Base-by-base conservation (phyloP, 2,797 vertebrate genomes). In the Chelon labrosus region DNA sequence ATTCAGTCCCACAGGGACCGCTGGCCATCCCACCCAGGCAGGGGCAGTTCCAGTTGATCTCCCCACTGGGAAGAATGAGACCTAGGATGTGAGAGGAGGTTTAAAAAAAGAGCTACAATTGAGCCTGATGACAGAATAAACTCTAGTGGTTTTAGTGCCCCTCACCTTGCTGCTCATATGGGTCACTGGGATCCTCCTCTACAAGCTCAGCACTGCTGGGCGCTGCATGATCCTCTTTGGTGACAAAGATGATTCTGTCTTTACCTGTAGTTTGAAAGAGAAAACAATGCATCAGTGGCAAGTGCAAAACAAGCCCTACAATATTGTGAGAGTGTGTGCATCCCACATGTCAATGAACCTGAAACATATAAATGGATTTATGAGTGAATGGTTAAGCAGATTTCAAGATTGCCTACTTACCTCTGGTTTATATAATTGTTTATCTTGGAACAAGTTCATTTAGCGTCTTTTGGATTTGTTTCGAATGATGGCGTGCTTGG, bases 1-100 rank as follows among this genome's bases (percentile, higher is more conserved):
- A 99, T 74, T 97, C 96, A 44, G 96, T 95, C 69, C 97, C 97
- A 79, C 97, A 98, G 22, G 97, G 97, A 65, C 97, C 96, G 1
- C 97, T 97, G 64, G 97, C 97, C 97, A 98, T 97, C 46, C 97
- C 97, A 2, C 96, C 97, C 52, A 98, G 94, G 73, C 97, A 98
- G 0, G 97, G 97, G 81, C 97, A 98, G 90, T 97, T 98, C 97
- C 97, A 98, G 84, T 98, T 98, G 83, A 98, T 97, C 54, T 97
- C 96, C 75, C 97, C 97, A 66, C 74, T 97, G 72, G 97, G 96
- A 80, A 98, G 85, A 91, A 98, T 97, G 81, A 98, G 90, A 64
- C 97, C 97, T 94, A 27, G 16, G 92, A 85, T 54, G 59, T 80
- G 44, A 82, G 25, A 95, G 77, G 42, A 41, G 16, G 41, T 5